Evolutionary conservation across 2,888 invertebrate genomes (phyloP).

Genomic region (Deroplatys truncata): DNA sequence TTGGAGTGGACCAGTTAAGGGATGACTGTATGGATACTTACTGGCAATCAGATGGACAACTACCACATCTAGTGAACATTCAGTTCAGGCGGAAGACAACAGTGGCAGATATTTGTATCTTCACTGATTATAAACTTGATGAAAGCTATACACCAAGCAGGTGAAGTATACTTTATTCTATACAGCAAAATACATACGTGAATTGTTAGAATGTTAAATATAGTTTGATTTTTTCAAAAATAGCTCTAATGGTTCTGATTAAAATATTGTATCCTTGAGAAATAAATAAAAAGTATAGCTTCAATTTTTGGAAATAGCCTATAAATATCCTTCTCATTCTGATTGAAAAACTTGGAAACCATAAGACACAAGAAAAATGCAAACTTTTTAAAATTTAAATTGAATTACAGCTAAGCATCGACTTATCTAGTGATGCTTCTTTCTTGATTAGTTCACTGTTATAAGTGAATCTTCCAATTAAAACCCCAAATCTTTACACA

Average conservation of each 20-base stretch:
- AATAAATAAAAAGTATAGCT: neutral
- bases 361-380: no score
- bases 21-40: conserved; percentile 96
- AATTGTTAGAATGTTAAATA: neutral
- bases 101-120: conserved; percentile 92
- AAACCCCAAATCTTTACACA: no score
- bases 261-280: neutral
- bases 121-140: conserved; percentile 96
- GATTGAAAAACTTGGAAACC: no score
- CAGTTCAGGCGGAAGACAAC: conserved; percentile 94
- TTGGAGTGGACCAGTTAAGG: conserved; percentile 93
- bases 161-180: conserved; percentile 39
- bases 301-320: neutral
- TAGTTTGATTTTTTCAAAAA: neutral
- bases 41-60: conserved; percentile 99
- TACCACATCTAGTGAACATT: conserved; percentile 96
- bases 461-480: no score
- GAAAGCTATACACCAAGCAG: conserved; percentile 97
- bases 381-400: no score
- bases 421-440: no score
- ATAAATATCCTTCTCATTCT: no score
- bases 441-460: no score
- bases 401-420: no score
- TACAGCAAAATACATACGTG: neutral
- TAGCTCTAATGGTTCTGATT: no score